Evolutionary conservation across 2,113 vertebrate genomes (phyloP), one percentile per base, ranked within the genome.

Genomic region (Tychaedon coryphoeus): DNA sequence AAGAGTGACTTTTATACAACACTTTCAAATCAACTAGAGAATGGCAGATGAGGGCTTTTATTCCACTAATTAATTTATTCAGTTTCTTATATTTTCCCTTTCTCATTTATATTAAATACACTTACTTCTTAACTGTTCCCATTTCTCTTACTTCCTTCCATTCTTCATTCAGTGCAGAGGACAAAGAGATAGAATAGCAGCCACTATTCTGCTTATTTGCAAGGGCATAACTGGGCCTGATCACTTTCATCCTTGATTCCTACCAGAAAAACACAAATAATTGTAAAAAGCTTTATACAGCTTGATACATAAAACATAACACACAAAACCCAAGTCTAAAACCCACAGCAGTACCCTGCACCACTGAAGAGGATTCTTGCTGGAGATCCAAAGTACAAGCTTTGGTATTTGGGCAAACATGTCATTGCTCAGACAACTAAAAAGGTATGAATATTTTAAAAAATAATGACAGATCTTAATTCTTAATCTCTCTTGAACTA

Each of bases 51-150:
- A 88, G 25, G 10, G 26, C 0, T 56, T 81, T 73, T 67, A 65
- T 48, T 85, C 40, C 22, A 74, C 47, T 12, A 75, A 67, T 47
- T 66, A n/a, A 12, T 77, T 78, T 53, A 60, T 34, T 66, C 28
- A 16, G 22, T 78, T 81, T 60, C 12, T 23, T 77, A 28, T 24
- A 23, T 65, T 62, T 73, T 86, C 24, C 75, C 10, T 45, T 76
- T 65, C 36, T 81, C 4, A 70, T 43, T 83, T 77, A 71, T 25
- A 62, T 24, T 36, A 88, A 86, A 86, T 26, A 78, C 25, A 98
- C 98, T 90, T 97, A 98, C 99, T 99, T 99, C 83, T 96, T 96
- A 92, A 98, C 88, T 76, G 98, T 88, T 92, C 98, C 98, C 5
- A 88, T 96, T 86, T 98, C 98, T 90, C 91, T 98, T 90, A 98